Evolutionary conservation across 2,888 invertebrate genomes (phyloP).

Genomic region (Melikaiella ostensackeni): DNA sequence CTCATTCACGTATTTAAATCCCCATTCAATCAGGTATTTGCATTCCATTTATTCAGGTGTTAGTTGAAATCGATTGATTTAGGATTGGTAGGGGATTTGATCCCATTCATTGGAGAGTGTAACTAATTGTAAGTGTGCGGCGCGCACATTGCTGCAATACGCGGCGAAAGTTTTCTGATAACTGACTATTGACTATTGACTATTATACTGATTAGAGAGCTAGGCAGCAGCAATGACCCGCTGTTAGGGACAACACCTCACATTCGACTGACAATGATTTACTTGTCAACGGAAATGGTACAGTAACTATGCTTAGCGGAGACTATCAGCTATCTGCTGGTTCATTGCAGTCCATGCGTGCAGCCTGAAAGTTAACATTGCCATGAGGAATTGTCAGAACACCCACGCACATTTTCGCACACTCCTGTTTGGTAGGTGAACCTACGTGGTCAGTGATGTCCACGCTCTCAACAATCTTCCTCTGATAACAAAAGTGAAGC

Average conservation of each 20-base stretch:
- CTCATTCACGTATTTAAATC: neutral
- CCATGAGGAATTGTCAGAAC: constrained; percentile 61
- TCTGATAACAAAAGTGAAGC: constrained; percentile 45
- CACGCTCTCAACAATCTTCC: constrained; percentile 43
- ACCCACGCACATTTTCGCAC: constrained; percentile 56
- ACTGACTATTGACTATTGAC: constrained; percentile 2
- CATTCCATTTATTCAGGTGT: neutral
- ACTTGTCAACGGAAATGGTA: constrained; percentile 68
- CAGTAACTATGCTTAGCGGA: constrained; percentile 47
- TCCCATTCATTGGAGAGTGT: neutral
- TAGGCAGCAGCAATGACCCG: constrained; percentile 29
- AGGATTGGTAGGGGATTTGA: neutral
- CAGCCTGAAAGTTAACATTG: constrained; percentile 49
- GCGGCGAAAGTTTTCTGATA: constrained; percentile 24
- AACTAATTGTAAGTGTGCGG: neutral
- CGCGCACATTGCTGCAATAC: neutral
- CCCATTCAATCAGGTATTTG: neutral
- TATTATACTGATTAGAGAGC: constrained; percentile 18
- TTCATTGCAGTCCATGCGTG: constrained; percentile 53
- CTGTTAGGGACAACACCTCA: constrained; percentile 52
- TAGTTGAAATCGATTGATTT: neutral
- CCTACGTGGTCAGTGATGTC: constrained; percentile 45
- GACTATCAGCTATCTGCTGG: constrained; percentile 54
- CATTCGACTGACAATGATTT: constrained; percentile 63
- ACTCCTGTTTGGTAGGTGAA: constrained; percentile 46